Conservation (phyloP, 2,888 invertebrate species). For the Choreutis nemorana region DNA sequence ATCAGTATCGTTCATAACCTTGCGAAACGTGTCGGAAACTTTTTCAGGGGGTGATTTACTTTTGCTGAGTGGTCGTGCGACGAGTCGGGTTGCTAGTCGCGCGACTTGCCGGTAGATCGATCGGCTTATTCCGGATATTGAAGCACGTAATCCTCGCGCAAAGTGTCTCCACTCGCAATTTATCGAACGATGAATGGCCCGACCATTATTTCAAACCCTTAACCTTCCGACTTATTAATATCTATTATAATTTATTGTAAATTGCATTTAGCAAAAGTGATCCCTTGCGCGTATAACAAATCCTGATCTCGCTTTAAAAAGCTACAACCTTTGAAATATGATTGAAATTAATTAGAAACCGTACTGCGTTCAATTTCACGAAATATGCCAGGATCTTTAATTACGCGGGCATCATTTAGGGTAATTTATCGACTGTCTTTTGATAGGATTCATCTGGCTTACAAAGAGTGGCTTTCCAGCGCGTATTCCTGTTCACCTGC, state of each 20-base stretch:
- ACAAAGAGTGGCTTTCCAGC: too few species aligned
- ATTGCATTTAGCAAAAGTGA: constrained; percentile 56
- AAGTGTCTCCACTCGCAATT: constrained; percentile 60
- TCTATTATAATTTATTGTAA: constrained; percentile 66
- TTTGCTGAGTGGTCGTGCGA: constrained; percentile 12
- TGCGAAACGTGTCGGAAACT: constrained; percentile 16
- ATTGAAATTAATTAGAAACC: constrained; percentile 4
- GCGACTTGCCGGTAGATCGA: constrained; percentile 8
- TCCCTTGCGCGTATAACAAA: constrained; percentile 35
- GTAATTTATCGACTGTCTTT: too few species aligned
- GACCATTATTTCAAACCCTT: constrained; percentile 60
- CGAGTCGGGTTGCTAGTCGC: constrained; percentile 11
- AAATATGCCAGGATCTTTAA: too few species aligned
- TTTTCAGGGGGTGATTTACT: constrained; percentile 4
- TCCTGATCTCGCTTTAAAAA: constrained; percentile 10
- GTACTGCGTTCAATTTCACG: too few species aligned
- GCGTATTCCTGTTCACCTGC: too few species aligned
- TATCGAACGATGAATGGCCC: constrained; percentile 60
- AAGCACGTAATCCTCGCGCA: constrained; percentile 63
- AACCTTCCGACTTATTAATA: constrained; percentile 63
- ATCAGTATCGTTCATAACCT: constrained; percentile 19
- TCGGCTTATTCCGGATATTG: constrained; percentile 57
- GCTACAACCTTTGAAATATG: constrained; percentile 4
- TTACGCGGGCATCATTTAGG: too few species aligned
- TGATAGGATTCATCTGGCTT: too few species aligned